Conservation (phyloP, 2,113 vertebrate species). For the Atlantisia rogersi region DNA sequence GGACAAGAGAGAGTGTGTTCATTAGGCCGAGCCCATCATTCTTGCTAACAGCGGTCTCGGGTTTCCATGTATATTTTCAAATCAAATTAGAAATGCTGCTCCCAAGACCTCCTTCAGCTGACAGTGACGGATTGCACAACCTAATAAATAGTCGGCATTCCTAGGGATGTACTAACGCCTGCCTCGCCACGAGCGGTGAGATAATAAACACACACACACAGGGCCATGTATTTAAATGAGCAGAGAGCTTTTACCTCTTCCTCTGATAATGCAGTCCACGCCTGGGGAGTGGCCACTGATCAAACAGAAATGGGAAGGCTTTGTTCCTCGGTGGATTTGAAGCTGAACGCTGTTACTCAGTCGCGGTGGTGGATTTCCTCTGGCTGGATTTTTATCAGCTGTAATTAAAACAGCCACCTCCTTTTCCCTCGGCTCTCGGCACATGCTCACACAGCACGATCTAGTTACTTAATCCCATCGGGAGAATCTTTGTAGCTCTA, state of each 20-base stretch:
- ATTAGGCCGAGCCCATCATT: constrained; percentile 30
- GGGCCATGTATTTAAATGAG: not conserved
- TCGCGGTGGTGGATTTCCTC: constrained; percentile 18
- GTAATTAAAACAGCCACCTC: not conserved
- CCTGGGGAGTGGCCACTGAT: not conserved
- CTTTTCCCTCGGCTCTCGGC: constrained; percentile 4
- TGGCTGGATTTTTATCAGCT: not conserved
- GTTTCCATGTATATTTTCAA: constrained; percentile 64
- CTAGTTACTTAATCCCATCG: not conserved
- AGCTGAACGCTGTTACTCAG: constrained; percentile 3
- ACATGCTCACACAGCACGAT: not conserved
- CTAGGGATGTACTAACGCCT: not conserved
- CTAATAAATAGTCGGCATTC: constrained; percentile 32
- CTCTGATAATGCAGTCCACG: not conserved
- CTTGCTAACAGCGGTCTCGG: constrained; percentile 56
- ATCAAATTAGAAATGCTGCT: constrained; percentile 50
- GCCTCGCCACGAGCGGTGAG: not conserved
- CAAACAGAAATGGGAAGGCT: not conserved
- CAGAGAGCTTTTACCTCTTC: not conserved
- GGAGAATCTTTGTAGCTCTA: not conserved
- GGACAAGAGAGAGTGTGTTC: constrained; percentile 25
- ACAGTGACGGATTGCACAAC: constrained; percentile 53
- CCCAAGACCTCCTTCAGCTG: constrained; percentile 35
- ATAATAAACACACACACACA: not conserved
- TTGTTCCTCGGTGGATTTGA: not conserved